phyloP scores from a whole-genome alignment of 2,797 vertebrate genomes.

The Phaenicophaeus curvirostris region DNA sequence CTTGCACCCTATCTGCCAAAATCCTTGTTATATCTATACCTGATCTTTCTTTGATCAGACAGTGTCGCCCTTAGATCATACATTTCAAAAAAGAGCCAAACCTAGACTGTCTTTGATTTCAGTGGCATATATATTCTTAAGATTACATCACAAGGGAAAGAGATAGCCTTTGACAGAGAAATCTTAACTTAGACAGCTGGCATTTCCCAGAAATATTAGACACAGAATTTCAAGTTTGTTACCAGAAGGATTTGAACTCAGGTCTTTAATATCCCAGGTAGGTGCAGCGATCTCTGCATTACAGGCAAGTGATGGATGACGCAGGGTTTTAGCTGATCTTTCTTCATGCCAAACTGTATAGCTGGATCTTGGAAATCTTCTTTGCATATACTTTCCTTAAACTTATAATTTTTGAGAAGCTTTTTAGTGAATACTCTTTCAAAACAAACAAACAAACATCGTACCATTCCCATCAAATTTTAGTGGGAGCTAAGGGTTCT shows the following conservation, averaged over 20 bases:
- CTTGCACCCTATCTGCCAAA: neutral
- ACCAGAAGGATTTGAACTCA: neutral
- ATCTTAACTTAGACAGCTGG: neutral
- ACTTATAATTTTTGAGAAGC: neutral
- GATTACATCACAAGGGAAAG: neutral
- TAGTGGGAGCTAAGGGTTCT: neutral
- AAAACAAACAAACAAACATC: neutral
- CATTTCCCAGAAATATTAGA: neutral
- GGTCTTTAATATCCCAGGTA: neutral
- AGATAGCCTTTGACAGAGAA: slow-evolving; percentile 18
- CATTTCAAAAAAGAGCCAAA: neutral
- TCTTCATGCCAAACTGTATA: neutral
- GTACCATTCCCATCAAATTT: neutral
- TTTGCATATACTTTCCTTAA: neutral
- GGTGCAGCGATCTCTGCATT: neutral
- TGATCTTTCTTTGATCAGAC: neutral
- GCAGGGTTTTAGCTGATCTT: neutral
- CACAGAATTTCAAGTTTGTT: neutral
- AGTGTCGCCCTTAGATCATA: neutral
- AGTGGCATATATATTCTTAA: neutral
- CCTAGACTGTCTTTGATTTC: neutral
- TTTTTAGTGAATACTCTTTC: neutral
- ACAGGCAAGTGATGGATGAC: neutral
- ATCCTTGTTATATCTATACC: neutral
- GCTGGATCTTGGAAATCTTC: neutral